Conservation (phyloP, 2,113 vertebrate species). For the Gasterosteus nipponicus region DNA sequence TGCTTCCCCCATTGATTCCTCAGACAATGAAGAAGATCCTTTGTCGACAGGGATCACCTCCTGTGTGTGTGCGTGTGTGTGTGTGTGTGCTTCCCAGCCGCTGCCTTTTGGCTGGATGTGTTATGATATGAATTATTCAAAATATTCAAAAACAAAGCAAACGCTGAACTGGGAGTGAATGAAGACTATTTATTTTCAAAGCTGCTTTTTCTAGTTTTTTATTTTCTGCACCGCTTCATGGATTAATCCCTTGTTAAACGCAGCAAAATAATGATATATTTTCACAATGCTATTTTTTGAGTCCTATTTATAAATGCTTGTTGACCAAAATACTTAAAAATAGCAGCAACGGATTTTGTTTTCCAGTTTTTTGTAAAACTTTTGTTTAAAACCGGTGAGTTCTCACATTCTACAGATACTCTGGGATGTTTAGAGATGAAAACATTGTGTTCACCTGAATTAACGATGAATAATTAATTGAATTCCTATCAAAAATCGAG, state of each 20-base stretch:
- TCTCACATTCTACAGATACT: not conserved
- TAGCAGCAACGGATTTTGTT: constrained; percentile 4
- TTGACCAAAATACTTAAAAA: constrained; percentile 58
- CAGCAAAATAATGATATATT: constrained; percentile 31
- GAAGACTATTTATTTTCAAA: constrained; percentile 21
- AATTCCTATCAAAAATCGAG: not conserved
- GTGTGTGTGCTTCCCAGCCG: constrained; percentile 1
- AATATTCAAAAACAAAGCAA: constrained; percentile 19
- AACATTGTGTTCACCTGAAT: not conserved
- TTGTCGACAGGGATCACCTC: constrained; percentile 59
- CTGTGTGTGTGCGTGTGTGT: constrained; percentile 18
- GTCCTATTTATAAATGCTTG: constrained; percentile 37
- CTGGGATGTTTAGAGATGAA: too few species aligned
- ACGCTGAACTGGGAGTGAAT: constrained; percentile 23
- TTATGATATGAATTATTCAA: constrained; percentile 62
- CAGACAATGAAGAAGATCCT: constrained; percentile 69
- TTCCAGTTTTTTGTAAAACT: not conserved
- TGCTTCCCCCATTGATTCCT: constrained; percentile 58
- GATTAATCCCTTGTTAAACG: constrained; percentile 30
- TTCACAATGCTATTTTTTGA: constrained; percentile 10
- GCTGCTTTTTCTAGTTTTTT: not conserved
- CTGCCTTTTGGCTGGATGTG: constrained; percentile 40
- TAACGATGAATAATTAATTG: not conserved
- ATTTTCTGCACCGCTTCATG: constrained; percentile 13
- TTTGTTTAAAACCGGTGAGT: not conserved